Conservation (phyloP, 2,888 invertebrate genomes). For the Ichneumon xanthorius region DNA sequence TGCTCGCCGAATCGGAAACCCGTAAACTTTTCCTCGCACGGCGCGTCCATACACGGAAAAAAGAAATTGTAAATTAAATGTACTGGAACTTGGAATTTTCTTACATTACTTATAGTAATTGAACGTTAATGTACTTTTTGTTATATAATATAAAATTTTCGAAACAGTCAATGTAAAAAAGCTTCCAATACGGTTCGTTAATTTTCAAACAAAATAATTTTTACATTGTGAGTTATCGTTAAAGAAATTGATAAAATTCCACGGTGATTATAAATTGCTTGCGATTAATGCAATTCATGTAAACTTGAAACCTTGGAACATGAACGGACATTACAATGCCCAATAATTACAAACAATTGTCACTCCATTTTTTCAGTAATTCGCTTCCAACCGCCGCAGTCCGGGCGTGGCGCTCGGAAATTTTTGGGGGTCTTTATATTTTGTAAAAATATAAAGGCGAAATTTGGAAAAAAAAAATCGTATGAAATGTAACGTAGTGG, state of each 20-base stretch:
- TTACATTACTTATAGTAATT: no score
- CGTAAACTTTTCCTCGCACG: neutral
- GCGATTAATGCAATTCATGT: constrained; percentile 38
- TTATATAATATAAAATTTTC: no score
- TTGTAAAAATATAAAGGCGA: no score
- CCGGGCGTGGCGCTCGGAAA: neutral
- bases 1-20: neutral
- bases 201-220: no score
- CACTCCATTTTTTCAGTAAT: neutral
- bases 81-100: no score
- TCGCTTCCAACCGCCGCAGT: neutral
- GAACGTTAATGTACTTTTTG: no score
- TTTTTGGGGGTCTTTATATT: neutral
- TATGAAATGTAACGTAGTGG: neutral
- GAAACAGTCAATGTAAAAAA: no score
- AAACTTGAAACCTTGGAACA: constrained; percentile 50
- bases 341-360: constrained; percentile 4
- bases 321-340: constrained; percentile 35
- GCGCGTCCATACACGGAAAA: neutral
- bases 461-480: no score
- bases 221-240: neutral
- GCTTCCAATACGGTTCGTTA: no score
- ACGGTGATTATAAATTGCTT: neutral
- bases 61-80: no score
- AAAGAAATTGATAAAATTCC: neutral